A percentile compares a stretch with the other conserved stretches of the same genome.
These are phyloP conservation scores for Phortica magna DNA, from an alignment of 2,888 invertebrate species.

Conservation along the genomic window DNA sequence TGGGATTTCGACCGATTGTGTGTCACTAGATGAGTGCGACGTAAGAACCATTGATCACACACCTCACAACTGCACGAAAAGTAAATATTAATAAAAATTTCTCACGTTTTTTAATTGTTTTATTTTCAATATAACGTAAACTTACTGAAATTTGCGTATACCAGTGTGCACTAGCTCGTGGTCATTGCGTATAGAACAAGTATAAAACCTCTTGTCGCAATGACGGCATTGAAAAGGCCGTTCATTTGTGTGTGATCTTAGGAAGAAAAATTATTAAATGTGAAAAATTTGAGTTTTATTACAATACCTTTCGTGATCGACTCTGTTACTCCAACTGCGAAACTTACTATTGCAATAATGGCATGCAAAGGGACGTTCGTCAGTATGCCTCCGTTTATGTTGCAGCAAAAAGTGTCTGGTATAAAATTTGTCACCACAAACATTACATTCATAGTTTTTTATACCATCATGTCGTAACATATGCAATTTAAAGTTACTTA, in stretches of 20 bases:
- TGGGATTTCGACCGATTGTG: too few relatives aligned
- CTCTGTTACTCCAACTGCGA: constrained; percentile 2
- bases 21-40: background rate
- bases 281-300: background rate
- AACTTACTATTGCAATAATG: constrained; percentile 11
- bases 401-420: constrained; percentile 1
- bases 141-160: constrained; percentile 20
- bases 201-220: constrained; percentile 59
- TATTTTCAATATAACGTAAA: background rate
- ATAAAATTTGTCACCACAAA: constrained; percentile 18
- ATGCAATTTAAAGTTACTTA: constrained; percentile 29
- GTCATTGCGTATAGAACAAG: constrained; percentile 57
- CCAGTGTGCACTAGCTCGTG: constrained; percentile 20
- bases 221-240: constrained; percentile 59
- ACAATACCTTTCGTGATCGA: constrained; percentile 26
- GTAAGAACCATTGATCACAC: background rate
- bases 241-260: constrained; percentile 58
- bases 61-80: background rate
- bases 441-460: constrained; percentile 15
- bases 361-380: background rate
- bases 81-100: background rate
- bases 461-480: constrained; percentile 9
- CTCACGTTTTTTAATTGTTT: background rate
- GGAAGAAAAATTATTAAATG: background rate
- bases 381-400: constrained; percentile 12